Evolutionary conservation across 2,797 vertebrate genomes (phyloP).

Genomic region (Psittacula echo): DNA sequence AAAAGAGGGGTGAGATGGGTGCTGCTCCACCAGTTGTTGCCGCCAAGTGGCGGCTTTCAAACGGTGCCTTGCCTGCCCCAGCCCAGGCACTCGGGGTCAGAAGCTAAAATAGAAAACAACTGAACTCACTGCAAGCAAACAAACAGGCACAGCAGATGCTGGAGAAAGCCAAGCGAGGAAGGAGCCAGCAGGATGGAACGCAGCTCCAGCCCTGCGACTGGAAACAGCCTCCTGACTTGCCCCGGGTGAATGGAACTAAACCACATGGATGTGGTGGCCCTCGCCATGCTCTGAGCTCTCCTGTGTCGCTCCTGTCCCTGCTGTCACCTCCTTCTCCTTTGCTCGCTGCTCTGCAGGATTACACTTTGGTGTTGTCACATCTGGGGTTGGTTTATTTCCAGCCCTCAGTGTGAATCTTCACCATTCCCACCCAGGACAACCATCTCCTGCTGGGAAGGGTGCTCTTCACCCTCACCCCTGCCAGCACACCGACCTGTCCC

Average conservation of each 20-base stretch:
- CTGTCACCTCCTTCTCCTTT: neutral
- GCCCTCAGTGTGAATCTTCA: neutral
- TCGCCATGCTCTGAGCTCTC: neutral
- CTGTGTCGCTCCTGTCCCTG: neutral
- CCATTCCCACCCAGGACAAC: neutral
- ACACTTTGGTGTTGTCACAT: neutral
- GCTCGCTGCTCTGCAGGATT: neutral
- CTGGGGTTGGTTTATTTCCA: neutral
- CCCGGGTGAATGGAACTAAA: neutral
- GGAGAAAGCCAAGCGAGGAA: slow-evolving; percentile 40
- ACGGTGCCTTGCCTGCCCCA: slow-evolving; percentile 67
- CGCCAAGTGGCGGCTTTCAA: slow-evolving; percentile 70
- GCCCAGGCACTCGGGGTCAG: slow-evolving; percentile 60
- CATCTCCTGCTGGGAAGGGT: neutral
- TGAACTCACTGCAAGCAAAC: slow-evolving; percentile 63
- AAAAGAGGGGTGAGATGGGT: slow-evolving; percentile 71
- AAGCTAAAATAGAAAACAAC: slow-evolving; percentile 71
- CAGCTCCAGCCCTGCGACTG: slow-evolving; percentile 26
- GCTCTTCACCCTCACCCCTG: neutral
- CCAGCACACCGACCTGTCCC: neutral
- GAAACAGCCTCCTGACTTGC: neutral
- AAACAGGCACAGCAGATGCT: slow-evolving; percentile 59
- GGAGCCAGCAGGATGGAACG: slow-evolving; percentile 32
- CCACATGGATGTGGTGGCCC: neutral
- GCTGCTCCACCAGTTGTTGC: slow-evolving; percentile 64